Evolutionary conservation across 64 coral and sea anemone species (phyloP), one percentile per base, ranked within the genome.

Genomic region (Porites australiensis): DNA sequence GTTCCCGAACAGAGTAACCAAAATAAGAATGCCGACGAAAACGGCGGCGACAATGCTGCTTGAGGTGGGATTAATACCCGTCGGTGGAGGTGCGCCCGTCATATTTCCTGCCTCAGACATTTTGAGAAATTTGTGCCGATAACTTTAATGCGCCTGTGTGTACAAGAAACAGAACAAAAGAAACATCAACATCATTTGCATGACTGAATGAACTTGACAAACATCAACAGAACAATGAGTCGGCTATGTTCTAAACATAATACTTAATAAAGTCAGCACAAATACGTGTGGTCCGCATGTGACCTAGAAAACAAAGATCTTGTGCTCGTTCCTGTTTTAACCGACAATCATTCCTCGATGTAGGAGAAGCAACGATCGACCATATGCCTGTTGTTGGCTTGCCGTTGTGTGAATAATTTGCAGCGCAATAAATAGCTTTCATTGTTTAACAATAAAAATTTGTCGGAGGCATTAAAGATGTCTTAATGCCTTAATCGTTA

Each of bases 1-100:
- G 63, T 94, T 94, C 50, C 92, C 92, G 50, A 94, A 75, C 2
- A 94, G 55, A 19, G 92, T 94, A 64, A 89, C 64, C 19, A 94
- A 8, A 44, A 94, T 94, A 50, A 94, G 47, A 46, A 94, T 23
- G 50, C 48, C 70, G 13, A 94, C 92, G 50, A 94, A 94, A 11
- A 89, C 74, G 7, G 92, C 92, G 5, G 92, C 86, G 5, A 72
- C 53, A 43, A 89, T 64, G 64, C 70, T 93, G 27, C 16, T 22
- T 8, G 83, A 46, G 20, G 45, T 79, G 13, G 82, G 59, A 14
- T 80, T 91, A 6, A 91, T 51, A 16, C 68, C 58, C 18, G 81
- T 67, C 44, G 45, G 61, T 47, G 79, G 59, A 82, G 27, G 27
- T 37, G 79, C 58, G 48, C 11, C 51, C 3, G 81, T 84, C 16